phyloP scores from a whole-genome alignment of 2,888 invertebrate genomes.

The Epinotia demarniana region DNA sequence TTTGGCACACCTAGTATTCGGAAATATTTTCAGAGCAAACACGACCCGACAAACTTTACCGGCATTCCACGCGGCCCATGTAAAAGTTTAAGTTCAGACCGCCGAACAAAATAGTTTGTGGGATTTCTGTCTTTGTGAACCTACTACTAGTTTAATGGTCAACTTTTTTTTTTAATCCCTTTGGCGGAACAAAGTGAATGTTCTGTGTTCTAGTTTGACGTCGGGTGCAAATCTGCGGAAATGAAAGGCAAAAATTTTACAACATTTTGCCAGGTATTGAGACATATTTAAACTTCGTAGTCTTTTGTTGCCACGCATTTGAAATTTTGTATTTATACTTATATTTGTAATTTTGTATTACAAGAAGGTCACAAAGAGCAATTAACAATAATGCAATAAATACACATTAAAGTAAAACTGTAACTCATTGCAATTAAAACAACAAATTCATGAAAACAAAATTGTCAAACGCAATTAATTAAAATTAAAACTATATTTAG shows the following conservation, averaged over 20 bases:
- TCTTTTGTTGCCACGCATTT: too few species aligned
- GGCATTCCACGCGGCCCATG: slow-evolving; percentile 49
- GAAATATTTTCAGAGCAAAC: slow-evolving; percentile 45
- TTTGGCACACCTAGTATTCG: slow-evolving; percentile 35
- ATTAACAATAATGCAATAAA: too few species aligned
- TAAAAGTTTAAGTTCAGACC: slow-evolving; percentile 56
- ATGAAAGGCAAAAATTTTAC: not conserved
- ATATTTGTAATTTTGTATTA: too few species aligned
- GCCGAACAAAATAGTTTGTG: slow-evolving; percentile 55
- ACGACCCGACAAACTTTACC: slow-evolving; percentile 41
- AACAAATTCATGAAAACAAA: too few species aligned
- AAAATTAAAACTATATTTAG: too few species aligned
- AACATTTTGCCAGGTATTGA: not conserved
- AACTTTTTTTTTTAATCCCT: slow-evolving; percentile 35
- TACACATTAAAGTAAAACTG: not conserved
- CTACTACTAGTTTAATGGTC: slow-evolving; percentile 39
- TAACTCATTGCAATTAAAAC: not conserved
- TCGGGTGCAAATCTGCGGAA: not conserved
- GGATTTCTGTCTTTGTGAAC: slow-evolving; percentile 53
- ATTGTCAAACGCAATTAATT: too few species aligned
- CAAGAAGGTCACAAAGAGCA: not conserved
- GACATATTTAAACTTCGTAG: not conserved
- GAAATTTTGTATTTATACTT: too few species aligned
- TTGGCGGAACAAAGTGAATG: slow-evolving; percentile 27
- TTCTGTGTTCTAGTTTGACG: slow-evolving; percentile 12